Evolutionary conservation across 1,140 invertebrate genomes (phyloP), one percentile per base, ranked within the genome.

Genomic region (Eupeodes corollae): DNA sequence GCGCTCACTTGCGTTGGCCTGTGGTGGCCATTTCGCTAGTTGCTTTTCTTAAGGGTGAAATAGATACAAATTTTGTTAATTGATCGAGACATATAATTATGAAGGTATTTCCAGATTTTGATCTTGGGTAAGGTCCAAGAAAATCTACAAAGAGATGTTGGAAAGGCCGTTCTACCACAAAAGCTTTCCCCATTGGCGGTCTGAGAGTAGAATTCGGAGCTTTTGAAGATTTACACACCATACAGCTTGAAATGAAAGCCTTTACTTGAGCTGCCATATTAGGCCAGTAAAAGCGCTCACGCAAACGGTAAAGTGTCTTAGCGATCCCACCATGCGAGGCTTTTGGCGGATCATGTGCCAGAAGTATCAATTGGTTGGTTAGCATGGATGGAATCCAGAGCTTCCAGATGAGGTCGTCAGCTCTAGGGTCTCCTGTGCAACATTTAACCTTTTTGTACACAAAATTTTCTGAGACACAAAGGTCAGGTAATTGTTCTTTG

Each of bases 381-480:
- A 34, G n/a, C 9, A 34, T 34, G n/a, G 33, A 34, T 34, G 33
- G 33, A 10, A 34, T n/a, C 33, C 33, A 34, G 9, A 34, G n/a
- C n/a, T 34, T 34, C 33, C 33, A 34, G n/a, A n/a, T n/a, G n/a
- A n/a, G 15, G 14, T 46, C 6, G 8, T 42, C 12, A 42, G 30
- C 30, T 60, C 13, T 13, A 5, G 33, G 3, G 18, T 14, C 3
- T 63, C 65, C 44, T 59, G 57, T 16, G 58, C 59, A 9, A n/a
- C n/a, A n/a, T n/a, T n/a, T n/a, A n/a, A n/a, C n/a, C n/a, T n/a
- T n/a, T n/a, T n/a, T n/a, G n/a, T n/a, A n/a, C n/a, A n/a, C n/a
- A n/a, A n/a, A n/a, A n/a, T n/a, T n/a, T n/a, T n/a, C n/a, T n/a
- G n/a, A n/a, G n/a, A n/a, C n/a, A n/a, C n/a, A n/a, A n/a, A n/a